Conservation (phyloP, 2,888 invertebrate species). For the Hypercompe scribonia region DNA sequence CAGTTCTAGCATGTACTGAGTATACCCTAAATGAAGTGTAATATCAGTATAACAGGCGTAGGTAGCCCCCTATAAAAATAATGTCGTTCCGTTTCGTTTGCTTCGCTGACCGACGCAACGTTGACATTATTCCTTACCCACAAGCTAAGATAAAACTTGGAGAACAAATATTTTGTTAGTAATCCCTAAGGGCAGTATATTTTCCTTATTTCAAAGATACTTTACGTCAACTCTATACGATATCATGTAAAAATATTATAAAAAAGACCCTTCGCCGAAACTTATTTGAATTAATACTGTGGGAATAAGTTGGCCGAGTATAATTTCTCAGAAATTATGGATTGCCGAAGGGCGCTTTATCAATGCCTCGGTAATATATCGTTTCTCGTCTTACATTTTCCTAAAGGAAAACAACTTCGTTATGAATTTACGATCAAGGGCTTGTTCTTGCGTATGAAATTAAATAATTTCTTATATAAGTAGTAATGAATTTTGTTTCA, state of each 20-base stretch:
- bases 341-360: constrained; percentile 67
- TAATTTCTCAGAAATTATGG: constrained; percentile 67
- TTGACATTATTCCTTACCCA: constrained; percentile 53
- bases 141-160: constrained; percentile 45
- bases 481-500: constrained; percentile 12
- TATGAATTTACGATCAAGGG: constrained; percentile 48
- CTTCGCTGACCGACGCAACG: constrained; percentile 55
- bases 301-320: constrained; percentile 57
- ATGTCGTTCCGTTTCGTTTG: constrained; percentile 51
- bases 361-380: constrained; percentile 69
- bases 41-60: constrained; percentile 59
- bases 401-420: constrained; percentile 59
- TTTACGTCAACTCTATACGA: constrained; percentile 34
- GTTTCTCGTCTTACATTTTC: constrained; percentile 53
- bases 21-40: constrained; percentile 51
- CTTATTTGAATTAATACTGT: constrained; percentile 60
- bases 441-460: constrained; percentile 47
- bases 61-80: constrained; percentile 61
- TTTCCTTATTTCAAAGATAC: constrained; percentile 46
- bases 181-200: constrained; percentile 35
- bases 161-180: constrained; percentile 40
- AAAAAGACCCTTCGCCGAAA: constrained; percentile 43
- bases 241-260: constrained; percentile 45
- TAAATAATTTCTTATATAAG: constrained; percentile 24
- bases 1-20: constrained; percentile 30